These are phyloP conservation scores for Andrena chrysosceles DNA, from an alignment of 2,888 invertebrate species.

Conservation along the genomic window DNA sequence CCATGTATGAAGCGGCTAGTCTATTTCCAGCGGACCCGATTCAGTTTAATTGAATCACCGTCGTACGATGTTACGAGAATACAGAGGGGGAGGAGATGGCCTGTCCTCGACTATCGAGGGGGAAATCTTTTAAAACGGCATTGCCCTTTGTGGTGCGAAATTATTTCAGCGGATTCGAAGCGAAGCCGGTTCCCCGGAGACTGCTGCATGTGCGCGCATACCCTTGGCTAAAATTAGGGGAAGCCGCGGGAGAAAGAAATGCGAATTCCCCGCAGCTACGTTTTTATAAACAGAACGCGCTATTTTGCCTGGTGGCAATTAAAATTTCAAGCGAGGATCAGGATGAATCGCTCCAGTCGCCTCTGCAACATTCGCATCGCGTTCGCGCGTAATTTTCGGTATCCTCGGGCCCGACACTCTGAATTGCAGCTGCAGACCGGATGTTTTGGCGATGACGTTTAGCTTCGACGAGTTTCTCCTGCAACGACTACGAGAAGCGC, in stretches of 20 bases:
- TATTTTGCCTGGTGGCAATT: conserved; percentile 27
- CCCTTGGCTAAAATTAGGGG: conserved; percentile 33
- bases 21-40: not conserved
- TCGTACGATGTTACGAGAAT: no score
- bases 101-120: no score
- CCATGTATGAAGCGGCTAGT: not conserved
- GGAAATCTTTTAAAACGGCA: no score
- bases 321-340: conserved; percentile 29
- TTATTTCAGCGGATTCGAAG: no score
- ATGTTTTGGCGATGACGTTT: conserved; percentile 63
- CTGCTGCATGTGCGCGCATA: not conserved
- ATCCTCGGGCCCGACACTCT: conserved; percentile 12
- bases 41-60: not conserved
- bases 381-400: conserved; percentile 47
- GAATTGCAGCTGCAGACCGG: conserved; percentile 62
- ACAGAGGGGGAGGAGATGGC: no score
- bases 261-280: not conserved
- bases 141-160: no score
- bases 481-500: conserved; percentile 22
- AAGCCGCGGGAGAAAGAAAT: not conserved
- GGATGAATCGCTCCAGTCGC: not conserved
- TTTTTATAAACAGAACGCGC: conserved; percentile 14
- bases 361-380: not conserved
- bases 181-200: no score
- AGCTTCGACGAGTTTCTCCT: conserved; percentile 54